Percentiles rank a stretch among this genome's conserved stretches.
phyloP scores from a whole-genome alignment of 2,888 invertebrate species.

The Melitaea athalia region DNA sequence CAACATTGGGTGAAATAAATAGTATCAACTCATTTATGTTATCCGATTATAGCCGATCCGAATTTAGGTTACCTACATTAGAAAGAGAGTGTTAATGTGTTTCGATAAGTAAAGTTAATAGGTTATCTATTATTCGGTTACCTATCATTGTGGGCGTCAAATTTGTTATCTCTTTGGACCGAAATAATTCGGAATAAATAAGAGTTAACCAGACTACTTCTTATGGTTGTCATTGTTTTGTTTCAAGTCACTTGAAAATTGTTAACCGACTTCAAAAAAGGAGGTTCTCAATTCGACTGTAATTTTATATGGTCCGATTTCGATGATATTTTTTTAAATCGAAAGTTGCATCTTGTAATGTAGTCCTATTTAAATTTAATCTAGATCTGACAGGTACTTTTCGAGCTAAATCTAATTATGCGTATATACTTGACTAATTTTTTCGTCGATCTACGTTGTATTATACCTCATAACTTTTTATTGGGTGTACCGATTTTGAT shows the following conservation, averaged over 20 bases:
- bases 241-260: neutral
- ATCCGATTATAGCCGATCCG: constrained; percentile 30
- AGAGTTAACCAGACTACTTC: neutral
- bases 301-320: no score
- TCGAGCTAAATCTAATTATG: no score
- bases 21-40: constrained; percentile 22
- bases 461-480: no score
- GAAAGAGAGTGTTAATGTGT: constrained; percentile 64
- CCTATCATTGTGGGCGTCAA: constrained; percentile 40
- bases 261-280: no score
- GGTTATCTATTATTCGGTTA: constrained; percentile 63
- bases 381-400: no score
- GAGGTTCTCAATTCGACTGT: no score
- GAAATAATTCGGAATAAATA: constrained; percentile 15
- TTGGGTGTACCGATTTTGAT: no score
- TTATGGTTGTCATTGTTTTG: neutral
- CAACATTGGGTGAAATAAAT: neutral
- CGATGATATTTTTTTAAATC: no score
- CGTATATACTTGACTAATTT: no score
- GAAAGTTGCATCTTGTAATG: no score
- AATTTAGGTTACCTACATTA: constrained; percentile 71
- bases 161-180: constrained; percentile 27
- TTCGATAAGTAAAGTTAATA: constrained; percentile 52
- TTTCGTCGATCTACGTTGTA: no score
- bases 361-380: no score